Conservation (phyloP, 1,140 invertebrate genomes). For the Calephelis virginiensis region DNA sequence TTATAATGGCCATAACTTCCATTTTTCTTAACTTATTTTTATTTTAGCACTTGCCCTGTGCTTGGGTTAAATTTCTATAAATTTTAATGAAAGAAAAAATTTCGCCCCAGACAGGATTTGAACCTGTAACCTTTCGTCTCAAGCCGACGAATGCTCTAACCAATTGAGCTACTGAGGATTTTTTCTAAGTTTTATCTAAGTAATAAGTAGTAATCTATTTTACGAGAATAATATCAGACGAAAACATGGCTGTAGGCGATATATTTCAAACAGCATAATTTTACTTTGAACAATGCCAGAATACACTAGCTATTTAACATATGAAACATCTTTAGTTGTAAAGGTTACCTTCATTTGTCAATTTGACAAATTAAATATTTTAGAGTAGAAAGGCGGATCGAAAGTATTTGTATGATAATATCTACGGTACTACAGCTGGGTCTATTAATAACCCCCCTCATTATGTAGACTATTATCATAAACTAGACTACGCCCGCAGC, state of each 20-base stretch:
- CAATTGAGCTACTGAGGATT: no score
- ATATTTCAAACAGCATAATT: neutral
- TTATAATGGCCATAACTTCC: no score
- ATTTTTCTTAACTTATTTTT: no score
- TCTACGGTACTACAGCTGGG: slow-evolving; percentile 2
- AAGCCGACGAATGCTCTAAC: no score
- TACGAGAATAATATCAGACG: neutral
- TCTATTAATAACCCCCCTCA: slow-evolving; percentile 1
- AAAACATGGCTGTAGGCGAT: neutral
- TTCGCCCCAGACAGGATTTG: no score
- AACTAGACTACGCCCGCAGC: neutral
- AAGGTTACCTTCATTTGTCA: slow-evolving; percentile 12
- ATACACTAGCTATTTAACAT: neutral
- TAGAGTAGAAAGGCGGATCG: neutral
- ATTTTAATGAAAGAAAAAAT: no score
- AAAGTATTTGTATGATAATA: slow-evolving; percentile 10
- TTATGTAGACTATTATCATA: neutral
- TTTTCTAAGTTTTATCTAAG: no score
- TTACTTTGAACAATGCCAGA: neutral
- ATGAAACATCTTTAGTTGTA: slow-evolving; percentile 8
- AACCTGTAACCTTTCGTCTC: no score
- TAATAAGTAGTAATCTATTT: neutral
- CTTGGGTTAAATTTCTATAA: no score
- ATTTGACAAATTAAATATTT: slow-evolving; percentile 16
- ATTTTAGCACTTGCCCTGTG: no score